These are phyloP conservation scores for Nerophis ophidion DNA, from an alignment of 2,113 vertebrate species.

Conservation along the genomic window DNA sequence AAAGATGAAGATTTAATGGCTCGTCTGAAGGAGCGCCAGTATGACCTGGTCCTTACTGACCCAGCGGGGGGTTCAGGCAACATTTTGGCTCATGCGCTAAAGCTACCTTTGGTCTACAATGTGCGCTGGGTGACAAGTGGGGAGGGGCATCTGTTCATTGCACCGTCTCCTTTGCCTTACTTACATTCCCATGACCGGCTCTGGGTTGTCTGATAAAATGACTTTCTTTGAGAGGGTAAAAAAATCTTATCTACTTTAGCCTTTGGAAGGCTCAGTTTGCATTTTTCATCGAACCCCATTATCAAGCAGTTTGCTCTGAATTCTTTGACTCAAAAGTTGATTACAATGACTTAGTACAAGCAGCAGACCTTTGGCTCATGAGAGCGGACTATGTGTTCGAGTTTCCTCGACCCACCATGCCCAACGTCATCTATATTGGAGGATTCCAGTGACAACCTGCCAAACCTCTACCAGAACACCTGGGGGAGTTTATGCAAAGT, in stretches of 20 bases:
- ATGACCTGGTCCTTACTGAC: slow-evolving; percentile 68
- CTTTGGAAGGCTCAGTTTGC: slow-evolving; percentile 30
- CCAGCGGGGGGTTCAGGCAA: slow-evolving; percentile 51
- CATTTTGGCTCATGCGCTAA: slow-evolving; percentile 56
- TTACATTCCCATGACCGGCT: slow-evolving; percentile 55
- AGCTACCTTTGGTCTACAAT: slow-evolving; percentile 60
- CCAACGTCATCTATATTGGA: slow-evolving; percentile 66
- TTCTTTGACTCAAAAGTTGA: slow-evolving; percentile 58
- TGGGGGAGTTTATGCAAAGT: slow-evolving; percentile 68
- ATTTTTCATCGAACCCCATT: slow-evolving; percentile 36
- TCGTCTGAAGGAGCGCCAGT: slow-evolving; percentile 40
- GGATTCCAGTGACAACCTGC: slow-evolving; percentile 69
- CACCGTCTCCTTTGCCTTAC: slow-evolving; percentile 66
- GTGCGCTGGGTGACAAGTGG: slow-evolving; percentile 55
- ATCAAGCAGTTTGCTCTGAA: slow-evolving; percentile 41
- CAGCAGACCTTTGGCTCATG: slow-evolving; percentile 72
- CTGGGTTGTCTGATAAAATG: slow-evolving; percentile 63
- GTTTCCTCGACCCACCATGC: slow-evolving; percentile 73
- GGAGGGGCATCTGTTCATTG: slow-evolving; percentile 58
- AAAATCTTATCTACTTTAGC: slow-evolving; percentile 50
- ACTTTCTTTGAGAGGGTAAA: slow-evolving; percentile 56
- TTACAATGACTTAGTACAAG: slow-evolving; percentile 55
- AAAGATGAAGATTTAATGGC: slow-evolving; percentile 49
- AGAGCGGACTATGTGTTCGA: slow-evolving; percentile 73
- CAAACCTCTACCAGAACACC: slow-evolving; percentile 52